Conservation (phyloP, 92 coral and sea anemone genomes). For the Parazoanthus atlanticus region DNA sequence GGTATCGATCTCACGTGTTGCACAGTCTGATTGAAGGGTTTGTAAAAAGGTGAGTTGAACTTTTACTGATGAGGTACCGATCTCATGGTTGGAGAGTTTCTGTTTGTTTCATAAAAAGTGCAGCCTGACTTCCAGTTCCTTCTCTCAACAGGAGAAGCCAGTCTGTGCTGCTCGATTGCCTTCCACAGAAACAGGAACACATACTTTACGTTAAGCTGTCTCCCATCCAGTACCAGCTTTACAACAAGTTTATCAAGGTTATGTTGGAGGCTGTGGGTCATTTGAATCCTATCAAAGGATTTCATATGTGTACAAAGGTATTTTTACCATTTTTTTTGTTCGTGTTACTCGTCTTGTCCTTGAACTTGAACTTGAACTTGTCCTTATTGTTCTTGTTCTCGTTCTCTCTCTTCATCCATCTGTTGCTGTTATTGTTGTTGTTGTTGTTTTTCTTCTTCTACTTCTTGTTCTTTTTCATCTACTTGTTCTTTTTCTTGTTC, state of each 20-base stretch:
- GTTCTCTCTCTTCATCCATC: too few species aligned
- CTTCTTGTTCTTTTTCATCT: too few species aligned
- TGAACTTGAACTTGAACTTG: too few species aligned
- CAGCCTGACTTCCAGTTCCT: neutral
- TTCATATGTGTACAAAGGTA: constrained; percentile 93
- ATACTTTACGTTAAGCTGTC: constrained; percentile 82
- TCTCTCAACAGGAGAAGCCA: constrained; percentile 85
- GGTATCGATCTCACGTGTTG: constrained; percentile 82
- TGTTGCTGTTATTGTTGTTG: too few species aligned
- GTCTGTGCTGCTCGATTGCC: constrained; percentile 71
- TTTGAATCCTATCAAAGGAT: constrained; percentile 89
- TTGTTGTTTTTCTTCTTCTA: too few species aligned
- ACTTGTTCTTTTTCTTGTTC: too few species aligned
- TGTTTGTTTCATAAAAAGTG: neutral
- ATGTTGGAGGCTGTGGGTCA: constrained; percentile 74
- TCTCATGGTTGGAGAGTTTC: neutral
- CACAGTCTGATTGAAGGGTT: constrained; percentile 88
- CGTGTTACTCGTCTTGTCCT: too few species aligned
- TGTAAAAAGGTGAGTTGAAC: constrained; percentile 78
- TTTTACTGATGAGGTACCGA: neutral
- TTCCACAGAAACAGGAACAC: constrained; percentile 87
- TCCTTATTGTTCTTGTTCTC: too few species aligned
- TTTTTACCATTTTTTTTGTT: neutral
- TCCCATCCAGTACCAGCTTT: constrained; percentile 75
- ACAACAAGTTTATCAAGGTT: constrained; percentile 69